Conservation (phyloP, 2,113 vertebrate species). For the Ailurus styani region DNA sequence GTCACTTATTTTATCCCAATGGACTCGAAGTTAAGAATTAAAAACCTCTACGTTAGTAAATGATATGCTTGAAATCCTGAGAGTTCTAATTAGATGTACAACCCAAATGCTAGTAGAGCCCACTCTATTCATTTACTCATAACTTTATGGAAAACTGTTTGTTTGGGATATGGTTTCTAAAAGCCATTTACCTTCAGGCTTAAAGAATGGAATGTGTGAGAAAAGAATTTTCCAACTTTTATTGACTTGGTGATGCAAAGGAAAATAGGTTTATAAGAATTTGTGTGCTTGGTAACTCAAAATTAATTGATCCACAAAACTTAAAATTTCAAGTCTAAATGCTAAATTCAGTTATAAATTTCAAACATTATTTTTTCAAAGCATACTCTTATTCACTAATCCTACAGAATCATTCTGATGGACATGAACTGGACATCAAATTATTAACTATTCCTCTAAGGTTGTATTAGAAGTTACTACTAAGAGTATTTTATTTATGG, state of each 20-base stretch:
- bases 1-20: conserved; percentile 55
- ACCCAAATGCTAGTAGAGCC: conserved; percentile 11
- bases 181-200: conserved; percentile 49
- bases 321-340: conserved; percentile 21
- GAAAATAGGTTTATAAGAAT: conserved; percentile 37
- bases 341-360: background rate
- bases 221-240: conserved; percentile 61
- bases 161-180: conserved; percentile 46
- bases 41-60: conserved; percentile 57
- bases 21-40: conserved; percentile 50
- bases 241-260: conserved; percentile 16
- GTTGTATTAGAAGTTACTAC: background rate
- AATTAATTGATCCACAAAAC: conserved; percentile 31
- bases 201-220: conserved; percentile 51
- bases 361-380: conserved; percentile 33
- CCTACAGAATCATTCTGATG: background rate
- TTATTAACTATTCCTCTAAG: background rate
- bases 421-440: background rate
- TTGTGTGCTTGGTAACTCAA: conserved; percentile 14
- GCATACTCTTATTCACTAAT: background rate
- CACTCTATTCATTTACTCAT: conserved; percentile 33
- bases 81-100: conserved; percentile 52
- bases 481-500: conserved; percentile 1
- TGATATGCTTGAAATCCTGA: conserved; percentile 51
- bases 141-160: conserved; percentile 37